Base-by-base conservation (phyloP, 23 tunicate species). In the Clavelina lepadiformis region DNA sequence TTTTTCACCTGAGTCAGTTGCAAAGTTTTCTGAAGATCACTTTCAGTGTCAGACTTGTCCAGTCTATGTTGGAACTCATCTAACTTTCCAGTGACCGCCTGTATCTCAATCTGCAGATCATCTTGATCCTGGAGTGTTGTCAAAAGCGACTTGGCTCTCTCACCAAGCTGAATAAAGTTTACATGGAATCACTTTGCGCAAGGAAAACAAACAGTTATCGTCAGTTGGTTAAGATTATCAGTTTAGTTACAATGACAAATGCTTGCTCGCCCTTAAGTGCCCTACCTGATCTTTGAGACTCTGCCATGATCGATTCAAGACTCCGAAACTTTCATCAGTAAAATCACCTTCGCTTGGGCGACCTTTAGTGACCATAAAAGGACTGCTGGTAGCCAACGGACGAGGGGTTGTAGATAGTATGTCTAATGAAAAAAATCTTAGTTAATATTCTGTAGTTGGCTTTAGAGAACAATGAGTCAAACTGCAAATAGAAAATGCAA, bases 321-420 rank as follows among this genome's bases (percentile, higher is more conserved):
- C 15, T 6, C 27, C 34, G 1, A 68, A 29, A 32, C 51, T 68
- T 68, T 24, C 34, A 31, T 38, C 53, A 19, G 76, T 55, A 2
- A 65, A 56, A 2, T 56, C 35, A 3, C 33, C 1, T 20, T 60
- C 23, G 34, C 61, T 51, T 5, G 51, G 31, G 41, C 69, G 28
- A 5, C 46, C 27, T 31, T 51, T 45, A 15, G 58, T 2, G 1
- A 65, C 63, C 73, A 63, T 63, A 27, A 56, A 82, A 33, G 91
- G 91, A 56, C 74, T 73, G 75, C 70, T 73, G 5, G 81, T 64
- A 56, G 44, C 81, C 2, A 65, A 49, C 21, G 81, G 91, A 25
- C 57, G 69, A 0, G 79, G 68, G 13, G 68, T 58, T n/a, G n/a
- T n/a, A n/a, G n/a, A n/a, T n/a, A n/a, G n/a, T n/a, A n/a, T n/a